Base-by-base conservation (phyloP, 2,888 invertebrate genomes). In the Oscheius myriophilus region DNA sequence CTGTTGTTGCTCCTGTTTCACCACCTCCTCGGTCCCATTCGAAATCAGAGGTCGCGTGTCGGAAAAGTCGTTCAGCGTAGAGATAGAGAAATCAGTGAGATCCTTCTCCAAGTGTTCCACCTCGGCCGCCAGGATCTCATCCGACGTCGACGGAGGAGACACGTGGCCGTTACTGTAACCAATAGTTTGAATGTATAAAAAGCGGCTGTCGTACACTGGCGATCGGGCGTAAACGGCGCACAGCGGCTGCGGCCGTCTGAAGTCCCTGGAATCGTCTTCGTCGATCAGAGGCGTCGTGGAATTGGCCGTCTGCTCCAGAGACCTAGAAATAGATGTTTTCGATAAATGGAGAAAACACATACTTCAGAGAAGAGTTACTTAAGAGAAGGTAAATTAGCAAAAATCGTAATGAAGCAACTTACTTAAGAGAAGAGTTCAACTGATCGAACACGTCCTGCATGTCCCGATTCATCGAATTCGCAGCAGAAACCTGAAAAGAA, bases 81-180 rank as follows among this genome's bases (percentile, higher is more conserved):
- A 68, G 6, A 79, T 64, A 16, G 78, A 77, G 62, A 74, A 80
- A 53, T 78, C 78, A 3, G 80, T 78, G 52, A 80, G 43, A 23
- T 79, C 77, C 18, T 78, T 68, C 52, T 78, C 74, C 54, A 80
- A 43, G 51, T 74, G 70, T 16, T 72, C 70, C 14, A 80, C 68
- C 41, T 78, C 72, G 14, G 59, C 49, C 16, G 43, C 52, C 52
- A 68, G 46, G 39, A 51, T 51, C 9, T 18, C 25, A 18, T 65
- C 65, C 14, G 65, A 65, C 16, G 45, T 54, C 21, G 41, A n/a
- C 11, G 54, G 39, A 2, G 55, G 54, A 12, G 55, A 54, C 16
- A 25, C 26, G 14, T 55, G 54, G 9, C 42, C 57, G 54, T 51
- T 54, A 26, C 65, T 65, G 43, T n/a, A 65, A 54, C 53, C 12